Evolutionary conservation across 2,888 invertebrate genomes (phyloP).

Genomic region (Apotomis betuletana): DNA sequence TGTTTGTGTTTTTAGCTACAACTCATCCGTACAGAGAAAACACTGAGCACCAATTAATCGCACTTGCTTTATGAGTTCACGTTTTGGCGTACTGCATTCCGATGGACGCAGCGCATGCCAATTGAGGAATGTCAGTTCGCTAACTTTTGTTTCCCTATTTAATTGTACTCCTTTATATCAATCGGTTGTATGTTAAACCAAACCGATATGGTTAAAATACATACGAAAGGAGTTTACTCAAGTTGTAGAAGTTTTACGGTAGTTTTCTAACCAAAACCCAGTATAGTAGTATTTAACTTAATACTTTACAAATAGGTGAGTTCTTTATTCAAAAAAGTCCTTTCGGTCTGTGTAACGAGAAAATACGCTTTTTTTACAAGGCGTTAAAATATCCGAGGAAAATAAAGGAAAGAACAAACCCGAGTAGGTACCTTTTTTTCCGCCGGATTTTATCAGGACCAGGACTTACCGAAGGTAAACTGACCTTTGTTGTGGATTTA

Average conservation of each 20-base stretch:
- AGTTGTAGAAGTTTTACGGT: no score
- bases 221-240: no score
- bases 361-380: background rate
- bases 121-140: slow-evolving; percentile 48
- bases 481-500: slow-evolving; percentile 15
- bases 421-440: background rate
- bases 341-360: background rate
- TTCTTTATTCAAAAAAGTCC: background rate
- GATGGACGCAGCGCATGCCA: slow-evolving; percentile 46
- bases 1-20: slow-evolving; percentile 23
- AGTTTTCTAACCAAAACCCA: no score
- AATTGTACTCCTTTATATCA: background rate
- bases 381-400: slow-evolving; percentile 17
- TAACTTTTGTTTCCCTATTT: slow-evolving; percentile 46
- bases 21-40: slow-evolving; percentile 29
- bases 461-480: slow-evolving; percentile 6
- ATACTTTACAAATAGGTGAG: background rate
- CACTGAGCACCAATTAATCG: slow-evolving; percentile 31
- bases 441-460: slow-evolving; percentile 1
- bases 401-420: slow-evolving; percentile 10
- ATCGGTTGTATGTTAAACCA: background rate
- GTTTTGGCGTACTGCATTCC: slow-evolving; percentile 45
- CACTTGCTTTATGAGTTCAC: slow-evolving; percentile 18
- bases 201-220: background rate
- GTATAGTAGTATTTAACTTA: no score